Evolutionary conservation across 2,113 vertebrate genomes (phyloP).

Genomic region (Ursus arctos): DNA sequence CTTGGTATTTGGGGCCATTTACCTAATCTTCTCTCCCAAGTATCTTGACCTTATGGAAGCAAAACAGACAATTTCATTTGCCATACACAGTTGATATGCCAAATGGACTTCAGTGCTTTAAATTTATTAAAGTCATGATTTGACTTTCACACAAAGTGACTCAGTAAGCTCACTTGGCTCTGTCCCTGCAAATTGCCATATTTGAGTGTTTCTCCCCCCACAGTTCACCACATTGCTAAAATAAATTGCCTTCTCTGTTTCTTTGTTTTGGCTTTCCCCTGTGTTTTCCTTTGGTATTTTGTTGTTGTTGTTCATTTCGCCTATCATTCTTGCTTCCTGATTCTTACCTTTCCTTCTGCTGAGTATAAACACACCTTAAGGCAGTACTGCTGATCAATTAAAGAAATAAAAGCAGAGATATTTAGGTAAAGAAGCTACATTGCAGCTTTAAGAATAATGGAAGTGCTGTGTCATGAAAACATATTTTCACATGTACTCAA

Average conservation of each 20-base stretch:
- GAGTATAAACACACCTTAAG: not conserved
- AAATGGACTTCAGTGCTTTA: not conserved
- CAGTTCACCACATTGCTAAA: not conserved
- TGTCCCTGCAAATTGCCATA: not conserved
- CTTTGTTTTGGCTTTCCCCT: not conserved
- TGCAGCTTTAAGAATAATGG: not conserved
- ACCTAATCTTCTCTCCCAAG: not conserved
- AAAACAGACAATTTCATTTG: slow-evolving; percentile 22
- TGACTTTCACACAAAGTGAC: slow-evolving; percentile 4
- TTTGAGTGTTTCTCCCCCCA: not conserved
- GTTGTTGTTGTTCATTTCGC: not conserved
- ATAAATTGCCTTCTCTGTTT: not conserved
- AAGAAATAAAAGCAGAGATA: not conserved
- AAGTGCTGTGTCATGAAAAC: not conserved
- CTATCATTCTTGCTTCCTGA: not conserved
- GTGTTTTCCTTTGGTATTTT: slow-evolving; percentile 19
- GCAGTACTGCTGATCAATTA: not conserved
- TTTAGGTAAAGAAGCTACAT: not conserved
- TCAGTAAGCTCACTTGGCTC: not conserved
- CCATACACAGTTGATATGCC: not conserved
- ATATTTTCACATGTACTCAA: not conserved
- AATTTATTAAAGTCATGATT: not conserved
- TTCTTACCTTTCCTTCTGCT: slow-evolving; percentile 27
- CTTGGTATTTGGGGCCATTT: not conserved
- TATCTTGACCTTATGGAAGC: not conserved